A percentile compares a stretch with the other conserved stretches of the same genome.
These are phyloP conservation scores for Athalia circularis DNA, from an alignment of 2,888 invertebrate genomes.

Conservation along the genomic window DNA sequence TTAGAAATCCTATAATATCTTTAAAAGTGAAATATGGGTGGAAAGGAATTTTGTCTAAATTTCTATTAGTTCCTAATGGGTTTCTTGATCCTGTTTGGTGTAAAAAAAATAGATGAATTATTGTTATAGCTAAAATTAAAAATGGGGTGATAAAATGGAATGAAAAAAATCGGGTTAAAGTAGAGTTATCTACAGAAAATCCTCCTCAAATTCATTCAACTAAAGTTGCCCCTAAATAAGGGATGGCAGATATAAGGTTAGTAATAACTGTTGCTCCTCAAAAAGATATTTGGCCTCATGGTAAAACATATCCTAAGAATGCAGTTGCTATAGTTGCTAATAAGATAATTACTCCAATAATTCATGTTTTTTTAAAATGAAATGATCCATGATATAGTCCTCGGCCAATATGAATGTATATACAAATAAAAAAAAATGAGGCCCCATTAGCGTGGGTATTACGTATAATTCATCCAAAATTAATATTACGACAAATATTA, in stretches of 20 bases:
- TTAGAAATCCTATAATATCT: conserved; percentile 79
- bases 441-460: conserved; percentile 83
- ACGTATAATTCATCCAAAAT: conserved; percentile 82
- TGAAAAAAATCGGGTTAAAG: conserved; percentile 85
- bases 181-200: conserved; percentile 84
- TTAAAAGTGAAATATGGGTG: conserved; percentile 81
- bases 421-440: conserved; percentile 83
- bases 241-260: conserved; percentile 83
- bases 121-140: conserved; percentile 78
- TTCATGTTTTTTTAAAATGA: conserved; percentile 82
- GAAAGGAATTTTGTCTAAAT: conserved; percentile 82
- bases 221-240: conserved; percentile 80
- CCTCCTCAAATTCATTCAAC: conserved; percentile 87
- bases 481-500: conserved; percentile 84
- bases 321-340: conserved; percentile 83
- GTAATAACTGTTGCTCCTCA: conserved; percentile 90
- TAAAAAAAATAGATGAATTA: conserved; percentile 81
- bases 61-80: conserved; percentile 80
- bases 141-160: conserved; percentile 86
- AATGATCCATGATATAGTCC: conserved; percentile 78
- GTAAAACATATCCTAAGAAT: conserved; percentile 86
- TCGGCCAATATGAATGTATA: conserved; percentile 83
- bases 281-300: conserved; percentile 89
- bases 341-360: conserved; percentile 80
- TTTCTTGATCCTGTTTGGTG: conserved; percentile 84